Conservation (phyloP, 2,113 vertebrate species). For the Hyperopisus bebe region DNA sequence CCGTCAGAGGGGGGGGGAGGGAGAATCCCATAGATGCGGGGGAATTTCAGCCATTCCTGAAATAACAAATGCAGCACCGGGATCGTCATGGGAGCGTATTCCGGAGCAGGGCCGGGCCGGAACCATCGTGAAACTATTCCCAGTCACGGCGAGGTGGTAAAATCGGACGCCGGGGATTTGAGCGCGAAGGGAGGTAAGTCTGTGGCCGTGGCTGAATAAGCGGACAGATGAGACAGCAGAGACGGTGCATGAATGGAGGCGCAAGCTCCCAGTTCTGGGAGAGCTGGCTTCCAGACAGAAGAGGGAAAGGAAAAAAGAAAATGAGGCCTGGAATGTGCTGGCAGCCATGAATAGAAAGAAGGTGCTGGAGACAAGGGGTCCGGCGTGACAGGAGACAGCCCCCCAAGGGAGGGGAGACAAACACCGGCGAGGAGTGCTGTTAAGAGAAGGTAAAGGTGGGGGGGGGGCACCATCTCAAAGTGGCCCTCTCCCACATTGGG, state of each 20-base stretch:
- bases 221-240: not conserved
- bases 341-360: constrained; percentile 26
- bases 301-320: constrained; percentile 23
- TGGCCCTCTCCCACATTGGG: not conserved
- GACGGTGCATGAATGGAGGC: constrained; percentile 16
- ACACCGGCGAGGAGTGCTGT: not conserved
- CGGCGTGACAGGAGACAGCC: not conserved
- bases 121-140: not conserved
- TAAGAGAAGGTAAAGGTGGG: not conserved
- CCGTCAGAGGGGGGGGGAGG: not conserved
- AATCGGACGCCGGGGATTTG: not conserved
- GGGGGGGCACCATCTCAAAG: not conserved
- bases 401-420: not conserved
- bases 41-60: not conserved
- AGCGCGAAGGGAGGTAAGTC: constrained; percentile 19
- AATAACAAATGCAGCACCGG: not conserved
- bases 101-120: not conserved
- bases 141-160: not conserved
- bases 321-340: constrained; percentile 51
- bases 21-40: not conserved
- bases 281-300: not conserved
- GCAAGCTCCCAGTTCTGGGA: not conserved
- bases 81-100: not conserved
- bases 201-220: not conserved
- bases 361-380: constrained; percentile 36